A percentile compares a stretch with the other conserved stretches of the same genome.
These are phyloP conservation scores for Perdix hodgsoniae DNA, from an alignment of 2,797 vertebrate species.

Conservation along the genomic window DNA sequence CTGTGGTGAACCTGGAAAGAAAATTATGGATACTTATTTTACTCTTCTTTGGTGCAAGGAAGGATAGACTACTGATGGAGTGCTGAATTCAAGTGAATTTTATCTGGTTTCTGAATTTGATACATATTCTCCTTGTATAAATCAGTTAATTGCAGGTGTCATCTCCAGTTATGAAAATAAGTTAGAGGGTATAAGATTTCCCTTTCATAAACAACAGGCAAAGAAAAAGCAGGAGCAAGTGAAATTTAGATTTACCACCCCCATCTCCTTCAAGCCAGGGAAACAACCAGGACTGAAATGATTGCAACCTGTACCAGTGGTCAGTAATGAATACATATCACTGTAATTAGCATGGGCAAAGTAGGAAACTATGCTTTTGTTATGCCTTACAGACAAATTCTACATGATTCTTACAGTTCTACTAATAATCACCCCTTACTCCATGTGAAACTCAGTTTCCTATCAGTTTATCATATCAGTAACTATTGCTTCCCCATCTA, in stretches of 20 bases:
- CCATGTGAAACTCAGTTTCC: neutral
- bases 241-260: conserved; percentile 34
- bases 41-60: neutral
- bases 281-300: neutral
- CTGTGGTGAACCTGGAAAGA: neutral
- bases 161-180: neutral
- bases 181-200: neutral
- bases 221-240: conserved; percentile 20
- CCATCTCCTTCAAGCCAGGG: neutral
- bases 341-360: neutral
- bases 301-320: neutral
- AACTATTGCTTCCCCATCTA: conserved; percentile 4
- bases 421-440: neutral
- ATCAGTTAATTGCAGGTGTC: neutral
- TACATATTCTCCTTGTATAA: neutral
- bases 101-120: neutral
- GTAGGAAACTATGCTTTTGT: neutral
- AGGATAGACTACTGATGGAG: neutral
- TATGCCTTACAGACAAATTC: neutral
- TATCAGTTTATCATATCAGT: neutral
- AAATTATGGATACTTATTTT: neutral
- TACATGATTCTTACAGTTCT: neutral
- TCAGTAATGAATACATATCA: neutral
- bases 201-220: conserved; percentile 10
- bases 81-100: neutral